phyloP scores from a whole-genome alignment of 2,888 invertebrate species.

The Torymus auratus region DNA sequence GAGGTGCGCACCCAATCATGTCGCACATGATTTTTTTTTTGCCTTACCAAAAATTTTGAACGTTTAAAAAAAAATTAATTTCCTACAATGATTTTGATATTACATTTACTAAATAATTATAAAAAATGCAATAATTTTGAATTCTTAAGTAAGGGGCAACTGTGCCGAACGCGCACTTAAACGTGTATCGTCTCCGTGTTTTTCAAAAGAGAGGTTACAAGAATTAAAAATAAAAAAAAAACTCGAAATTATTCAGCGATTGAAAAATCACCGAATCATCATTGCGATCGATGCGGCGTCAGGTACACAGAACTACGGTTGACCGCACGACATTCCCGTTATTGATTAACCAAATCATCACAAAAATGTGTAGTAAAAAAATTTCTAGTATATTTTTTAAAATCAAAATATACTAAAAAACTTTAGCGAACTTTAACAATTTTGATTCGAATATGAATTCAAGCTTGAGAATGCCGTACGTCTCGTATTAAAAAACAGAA shows the following conservation, averaged over 20 bases:
- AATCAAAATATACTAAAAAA: too few species aligned
- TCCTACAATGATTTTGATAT: constrained; percentile 2
- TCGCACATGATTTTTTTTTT: constrained; percentile 60
- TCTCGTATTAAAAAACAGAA: constrained; percentile 60
- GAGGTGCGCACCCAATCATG: constrained; percentile 74
- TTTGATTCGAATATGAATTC: too few species aligned
- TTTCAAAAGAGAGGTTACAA: not conserved
- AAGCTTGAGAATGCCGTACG: constrained; percentile 48
- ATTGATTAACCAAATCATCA: too few species aligned
- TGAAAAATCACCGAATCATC: constrained; percentile 60
- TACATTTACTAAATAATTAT: not conserved
- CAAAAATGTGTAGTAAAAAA: constrained; percentile 18
- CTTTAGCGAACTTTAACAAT: too few species aligned
- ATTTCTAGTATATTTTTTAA: constrained; percentile 1
- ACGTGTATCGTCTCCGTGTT: not conserved
- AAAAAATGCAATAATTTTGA: not conserved
- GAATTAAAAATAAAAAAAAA: too few species aligned
- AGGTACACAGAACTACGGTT: constrained; percentile 70
- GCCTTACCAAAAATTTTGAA: constrained; percentile 9
- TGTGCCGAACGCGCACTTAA: constrained; percentile 60
- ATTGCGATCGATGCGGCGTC: constrained; percentile 66
- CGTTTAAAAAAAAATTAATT: not conserved
- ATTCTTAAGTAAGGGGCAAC: constrained; percentile 61
- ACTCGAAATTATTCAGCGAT: constrained; percentile 39
- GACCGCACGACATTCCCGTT: constrained; percentile 61